A percentile compares a stretch with the other conserved stretches of the same genome.
Conservation (phyloP, 2,113 vertebrate genomes). For the Phrynosoma blainvillii region DNA sequence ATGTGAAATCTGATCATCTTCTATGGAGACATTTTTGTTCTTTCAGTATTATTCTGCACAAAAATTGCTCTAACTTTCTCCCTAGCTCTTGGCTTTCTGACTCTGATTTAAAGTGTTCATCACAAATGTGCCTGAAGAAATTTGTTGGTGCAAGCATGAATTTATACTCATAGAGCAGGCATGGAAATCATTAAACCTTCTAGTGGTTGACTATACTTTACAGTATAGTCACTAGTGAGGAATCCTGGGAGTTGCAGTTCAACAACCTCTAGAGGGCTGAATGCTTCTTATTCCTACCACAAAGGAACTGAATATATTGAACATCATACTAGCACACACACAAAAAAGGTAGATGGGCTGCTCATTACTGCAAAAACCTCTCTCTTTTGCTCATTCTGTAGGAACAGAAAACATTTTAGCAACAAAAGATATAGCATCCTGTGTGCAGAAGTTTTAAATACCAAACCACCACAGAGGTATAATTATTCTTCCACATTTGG, state of each 20-base stretch:
- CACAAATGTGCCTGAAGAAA: neutral
- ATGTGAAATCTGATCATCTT: neutral
- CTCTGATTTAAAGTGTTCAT: neutral
- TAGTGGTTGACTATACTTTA: too few relatives aligned
- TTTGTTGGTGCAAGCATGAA: neutral
- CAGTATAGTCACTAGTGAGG: too few relatives aligned
- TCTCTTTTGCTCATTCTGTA: neutral
- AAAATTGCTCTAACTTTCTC: neutral
- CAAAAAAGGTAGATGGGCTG: neutral
- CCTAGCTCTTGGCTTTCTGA: neutral
- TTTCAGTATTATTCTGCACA: neutral
- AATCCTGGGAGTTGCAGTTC: too few relatives aligned
- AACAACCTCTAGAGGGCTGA: too few relatives aligned
- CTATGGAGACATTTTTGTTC: constrained; percentile 13
- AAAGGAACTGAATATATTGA: neutral
- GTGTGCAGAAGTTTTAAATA: neutral
- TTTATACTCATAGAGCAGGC: neutral
- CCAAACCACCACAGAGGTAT: neutral
- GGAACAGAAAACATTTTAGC: neutral
- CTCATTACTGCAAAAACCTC: neutral
- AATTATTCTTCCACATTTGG: neutral
- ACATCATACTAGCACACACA: neutral
- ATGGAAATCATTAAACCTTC: too few relatives aligned
- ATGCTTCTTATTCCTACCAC: too few relatives aligned
- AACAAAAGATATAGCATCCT: neutral